Base-by-base conservation (phyloP, 2,888 invertebrate genomes). In the Drosophila nr. fundita region DNA sequence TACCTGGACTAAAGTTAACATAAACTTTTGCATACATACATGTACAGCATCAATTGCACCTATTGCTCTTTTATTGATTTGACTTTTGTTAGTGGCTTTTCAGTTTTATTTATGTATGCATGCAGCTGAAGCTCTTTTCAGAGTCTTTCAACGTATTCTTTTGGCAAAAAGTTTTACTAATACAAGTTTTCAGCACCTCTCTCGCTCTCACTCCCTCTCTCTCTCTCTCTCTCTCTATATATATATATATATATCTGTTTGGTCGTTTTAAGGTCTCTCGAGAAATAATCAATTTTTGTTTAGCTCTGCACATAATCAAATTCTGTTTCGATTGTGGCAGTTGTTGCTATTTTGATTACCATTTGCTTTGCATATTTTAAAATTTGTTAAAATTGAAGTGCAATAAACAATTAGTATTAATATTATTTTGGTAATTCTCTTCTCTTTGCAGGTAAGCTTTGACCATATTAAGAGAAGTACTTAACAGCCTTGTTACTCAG, bases 371-470 rank as follows among this genome's bases (percentile, higher is more conserved):
- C 65, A 82, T 67, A 73, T 81, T 70, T 61, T 68, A 76, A 42
- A 79, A 59, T 60, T 67, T 66, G 42, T 36, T 34, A 53, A 65
- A 53, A 65, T 65, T 29, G 11, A 48, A 68, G 48, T 68, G 68
- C 58, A 66, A 73, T 71, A 75, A 73, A 63, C 52, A 68, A 63
- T 63, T 57, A 83, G 69, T 80, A 67, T 75, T 68, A 67, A 72
- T 63, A 10, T 36, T 29, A 61, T 72, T 63, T 45, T 45, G 8
- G 15, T 64, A 38, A 55, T 58, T 60, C 38, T 75, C 5, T 49
- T 76, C 13, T 80, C 59, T n/a, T 87, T 87, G 53, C 88, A 87
- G 86, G 89, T 89, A 89, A 87, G 89, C 64, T 48, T 32, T 27
- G n/a, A 45, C 32, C 32, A 42, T n/a, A 29, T 32, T 15, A 32